Percentiles rank a stretch among this genome's conserved stretches.
Evolutionary conservation across 2,888 invertebrate species (phyloP).

Genomic region (Pseudanteris insignis): DNA sequence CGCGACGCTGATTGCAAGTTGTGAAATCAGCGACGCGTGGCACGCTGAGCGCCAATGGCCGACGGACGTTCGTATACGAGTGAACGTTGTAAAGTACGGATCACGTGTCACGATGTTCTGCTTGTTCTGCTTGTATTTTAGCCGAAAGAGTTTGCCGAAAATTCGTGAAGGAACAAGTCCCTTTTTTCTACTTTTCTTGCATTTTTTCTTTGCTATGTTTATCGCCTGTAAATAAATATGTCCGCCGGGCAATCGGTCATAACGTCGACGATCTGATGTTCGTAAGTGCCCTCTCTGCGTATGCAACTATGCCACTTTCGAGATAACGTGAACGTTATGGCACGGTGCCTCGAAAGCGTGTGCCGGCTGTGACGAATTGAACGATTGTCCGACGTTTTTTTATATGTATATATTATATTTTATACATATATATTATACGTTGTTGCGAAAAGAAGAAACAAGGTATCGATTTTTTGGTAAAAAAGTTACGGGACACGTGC

Average conservation of each 20-base stretch:
- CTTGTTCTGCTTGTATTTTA: slow-evolving; percentile 17
- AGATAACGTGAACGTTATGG: too few relatives aligned
- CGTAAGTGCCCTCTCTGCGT: too few relatives aligned
- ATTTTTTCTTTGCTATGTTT: slow-evolving; percentile 33
- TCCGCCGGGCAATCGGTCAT: slow-evolving; percentile 21
- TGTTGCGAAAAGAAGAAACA: slow-evolving; percentile 52
- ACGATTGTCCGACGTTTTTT: too few relatives aligned
- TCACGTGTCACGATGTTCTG: slow-evolving; percentile 46
- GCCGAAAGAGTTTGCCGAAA: slow-evolving; percentile 48
- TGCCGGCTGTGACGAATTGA: too few relatives aligned
- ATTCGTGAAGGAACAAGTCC: slow-evolving; percentile 45
- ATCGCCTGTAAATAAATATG: slow-evolving; percentile 13
- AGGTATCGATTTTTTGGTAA: slow-evolving; percentile 45
- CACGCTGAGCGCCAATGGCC: too few relatives aligned
- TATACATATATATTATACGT: slow-evolving; percentile 46
- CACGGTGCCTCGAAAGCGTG: too few relatives aligned
- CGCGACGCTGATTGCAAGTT: slow-evolving; percentile 14
- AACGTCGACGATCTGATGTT: slow-evolving; percentile 16
- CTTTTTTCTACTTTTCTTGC: slow-evolving; percentile 49
- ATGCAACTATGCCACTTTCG: too few relatives aligned
- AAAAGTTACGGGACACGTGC: slow-evolving; percentile 46
- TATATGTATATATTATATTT: slow-evolving; percentile 37
- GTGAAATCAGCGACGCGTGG: too few relatives aligned
- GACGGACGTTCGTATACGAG: slow-evolving; percentile 48
- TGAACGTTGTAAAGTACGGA: slow-evolving; percentile 51